A percentile compares a stretch with the other conserved stretches of the same genome.
These are phyloP conservation scores for Phania funesta DNA, from an alignment of 2,888 invertebrate genomes.

Conservation along the genomic window DNA sequence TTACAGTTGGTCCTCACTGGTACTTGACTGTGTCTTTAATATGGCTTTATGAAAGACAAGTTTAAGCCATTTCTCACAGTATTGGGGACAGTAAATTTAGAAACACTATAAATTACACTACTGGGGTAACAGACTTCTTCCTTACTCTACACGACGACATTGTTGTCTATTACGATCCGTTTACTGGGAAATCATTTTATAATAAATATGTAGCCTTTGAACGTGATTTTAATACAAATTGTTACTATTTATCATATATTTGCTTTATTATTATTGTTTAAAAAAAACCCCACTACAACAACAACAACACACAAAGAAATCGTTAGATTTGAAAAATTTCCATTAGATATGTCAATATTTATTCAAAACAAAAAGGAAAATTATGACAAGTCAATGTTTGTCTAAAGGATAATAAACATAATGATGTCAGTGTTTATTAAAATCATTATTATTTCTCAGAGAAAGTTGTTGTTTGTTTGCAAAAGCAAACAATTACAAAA, in stretches of 20 bases:
- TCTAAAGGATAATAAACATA: conserved; percentile 62
- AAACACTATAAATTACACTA: too few species aligned
- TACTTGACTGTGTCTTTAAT: too few species aligned
- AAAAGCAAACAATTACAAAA: conserved; percentile 39
- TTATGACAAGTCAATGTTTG: conserved; percentile 65
- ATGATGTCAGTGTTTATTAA: conserved; percentile 30
- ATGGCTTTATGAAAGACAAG: too few species aligned
- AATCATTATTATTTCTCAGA: conserved; percentile 22
- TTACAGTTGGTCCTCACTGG: too few species aligned
- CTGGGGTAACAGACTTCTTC: too few species aligned
- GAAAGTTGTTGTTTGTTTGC: conserved; percentile 22
- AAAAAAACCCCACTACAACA: not conserved
- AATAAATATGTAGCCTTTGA: conserved; percentile 18
- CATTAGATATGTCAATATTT: conserved; percentile 66
- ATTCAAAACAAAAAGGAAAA: conserved; percentile 52
- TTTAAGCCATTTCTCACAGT: too few species aligned
- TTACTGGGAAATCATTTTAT: not conserved
- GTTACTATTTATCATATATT: conserved; percentile 1
- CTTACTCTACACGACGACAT: too few species aligned
- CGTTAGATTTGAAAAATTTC: conserved; percentile 37
- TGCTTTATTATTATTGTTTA: not conserved
- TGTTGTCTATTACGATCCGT: too few species aligned
- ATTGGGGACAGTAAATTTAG: too few species aligned
- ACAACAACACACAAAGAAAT: conserved; percentile 12
- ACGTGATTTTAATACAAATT: conserved; percentile 27